These are phyloP conservation scores for Sclerurus mexicanus DNA, from an alignment of 2,113 vertebrate species.

Conservation along the genomic window DNA sequence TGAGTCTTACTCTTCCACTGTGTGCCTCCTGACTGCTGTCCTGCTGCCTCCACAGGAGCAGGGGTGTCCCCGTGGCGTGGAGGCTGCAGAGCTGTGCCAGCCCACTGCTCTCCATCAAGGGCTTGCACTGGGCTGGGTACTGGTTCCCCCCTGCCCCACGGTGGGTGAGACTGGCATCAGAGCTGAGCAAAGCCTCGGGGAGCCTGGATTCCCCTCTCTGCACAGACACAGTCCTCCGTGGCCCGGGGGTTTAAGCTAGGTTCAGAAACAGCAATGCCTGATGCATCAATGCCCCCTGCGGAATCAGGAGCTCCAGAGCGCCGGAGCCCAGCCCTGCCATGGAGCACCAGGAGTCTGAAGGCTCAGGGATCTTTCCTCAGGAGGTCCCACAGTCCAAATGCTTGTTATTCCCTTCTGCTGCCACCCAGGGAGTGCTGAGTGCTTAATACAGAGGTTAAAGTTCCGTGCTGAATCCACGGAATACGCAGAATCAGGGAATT, in stretches of 20 bases:
- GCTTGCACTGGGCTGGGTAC: fast-evolving
- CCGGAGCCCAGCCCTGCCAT: background rate
- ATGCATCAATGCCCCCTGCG: background rate
- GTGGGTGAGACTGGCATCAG: background rate
- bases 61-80: background rate
- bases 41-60: background rate
- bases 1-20: background rate
- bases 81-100: background rate
- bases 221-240: fast-evolving
- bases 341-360: background rate
- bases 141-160: background rate
- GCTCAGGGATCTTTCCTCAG: background rate
- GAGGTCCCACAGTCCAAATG: background rate
- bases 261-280: background rate
- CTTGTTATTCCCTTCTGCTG: background rate
- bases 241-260: background rate
- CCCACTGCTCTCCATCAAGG: background rate
- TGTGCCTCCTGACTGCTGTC: background rate
- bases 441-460: background rate
- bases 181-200: background rate
- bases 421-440: background rate
- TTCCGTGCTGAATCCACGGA: fast-evolving
- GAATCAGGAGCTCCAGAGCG: background rate
- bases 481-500: fast-evolving
- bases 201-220: background rate